Evolutionary conservation across 1,140 invertebrate species (phyloP), one percentile per base, ranked within the genome.

Genomic region (Papilio glaucus): DNA sequence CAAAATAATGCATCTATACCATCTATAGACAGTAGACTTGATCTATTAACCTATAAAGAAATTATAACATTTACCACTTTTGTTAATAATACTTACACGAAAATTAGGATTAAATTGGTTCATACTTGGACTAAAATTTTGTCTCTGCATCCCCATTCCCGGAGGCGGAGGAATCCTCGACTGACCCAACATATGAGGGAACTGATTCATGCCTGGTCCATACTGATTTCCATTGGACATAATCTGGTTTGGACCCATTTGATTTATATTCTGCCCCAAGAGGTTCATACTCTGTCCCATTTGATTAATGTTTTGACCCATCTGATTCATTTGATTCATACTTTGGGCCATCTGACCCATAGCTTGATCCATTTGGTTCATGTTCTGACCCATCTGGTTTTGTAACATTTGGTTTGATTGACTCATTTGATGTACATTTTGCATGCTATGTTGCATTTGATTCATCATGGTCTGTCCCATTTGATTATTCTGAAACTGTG

Each of bases 31-130:
- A n/a, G n/a, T n/a, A n/a, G n/a, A n/a, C n/a, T n/a, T n/a, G n/a
- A n/a, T n/a, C n/a, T n/a, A n/a, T n/a, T n/a, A n/a, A n/a, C n/a
- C n/a, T n/a, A n/a, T n/a, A n/a, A n/a, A n/a, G n/a, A n/a, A n/a
- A n/a, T n/a, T n/a, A n/a, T n/a, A n/a, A n/a, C n/a, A n/a, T n/a
- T n/a, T n/a, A n/a, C n/a, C n/a, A 33, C 29, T 33, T 33, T 33
- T 6, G 29, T 33, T 69, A 73, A 67, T 18, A 33, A 67, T 83
- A 91, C 90, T 90, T 77, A 93, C 91, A 72, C 91, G 89, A 89
- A 90, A 91, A 80, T 86, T 93, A 45, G 77, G 79, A 68, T 90
- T 91, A 73, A 78, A 90, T 49, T 89, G 89, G 29, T 82, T 86
- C 77, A 89, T 78, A 71, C 84, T 90, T 1, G 81, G 82, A 38